Evolutionary conservation across 2,797 vertebrate species (phyloP), one percentile per base, ranked within the genome.

Genomic region (Rousettus madagascariensis): DNA sequence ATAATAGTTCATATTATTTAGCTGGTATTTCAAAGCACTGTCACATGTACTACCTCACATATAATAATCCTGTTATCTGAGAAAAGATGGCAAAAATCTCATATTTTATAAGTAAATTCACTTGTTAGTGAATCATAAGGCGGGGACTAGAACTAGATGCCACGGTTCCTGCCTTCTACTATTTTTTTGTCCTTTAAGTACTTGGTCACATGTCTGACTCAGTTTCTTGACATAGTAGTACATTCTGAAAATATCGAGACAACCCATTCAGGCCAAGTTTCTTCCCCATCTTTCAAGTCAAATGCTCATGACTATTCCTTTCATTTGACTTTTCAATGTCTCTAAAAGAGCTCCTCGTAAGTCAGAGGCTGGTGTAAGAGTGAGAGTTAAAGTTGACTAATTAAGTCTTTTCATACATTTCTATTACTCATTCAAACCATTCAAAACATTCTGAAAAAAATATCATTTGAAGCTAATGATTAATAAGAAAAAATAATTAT

Each of bases 361-460:
- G 9, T 66, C n/a, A 83, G n/a, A 51, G 20, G 3, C 22, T 83
- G 12, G 11, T 24, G 26, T 3, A 87, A 96, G 19, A n/a, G 13
- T 17, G 30, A 92, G 36, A 84, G 51, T 74, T 59, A 75, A 85
- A 0, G 0, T 13, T 90, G 26, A 30, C 19, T 51, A 69, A 88
- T 78, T 19, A 55, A 90, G 8, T 28, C 33, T n/a, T 83, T 69
- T 65, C 11, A 77, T 57, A 9, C 16, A 66, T 75, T 59, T 68
- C 57, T 92, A 63, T 66, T 71, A 83, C 8, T 61, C 28, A 93
- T 72, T 82, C 51, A 85, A 95, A 89, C 26, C 33, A 82, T 92
- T 7, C 8, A 87, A 91, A 75, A 28, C 49, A 69, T n/a, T 93
- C 57, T 96, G 9, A 2, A 46, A 90, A 90, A 82, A 53, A 38